Conservation (phyloP, 2,888 invertebrate genomes). For the Tryphoninae sp. region DNA sequence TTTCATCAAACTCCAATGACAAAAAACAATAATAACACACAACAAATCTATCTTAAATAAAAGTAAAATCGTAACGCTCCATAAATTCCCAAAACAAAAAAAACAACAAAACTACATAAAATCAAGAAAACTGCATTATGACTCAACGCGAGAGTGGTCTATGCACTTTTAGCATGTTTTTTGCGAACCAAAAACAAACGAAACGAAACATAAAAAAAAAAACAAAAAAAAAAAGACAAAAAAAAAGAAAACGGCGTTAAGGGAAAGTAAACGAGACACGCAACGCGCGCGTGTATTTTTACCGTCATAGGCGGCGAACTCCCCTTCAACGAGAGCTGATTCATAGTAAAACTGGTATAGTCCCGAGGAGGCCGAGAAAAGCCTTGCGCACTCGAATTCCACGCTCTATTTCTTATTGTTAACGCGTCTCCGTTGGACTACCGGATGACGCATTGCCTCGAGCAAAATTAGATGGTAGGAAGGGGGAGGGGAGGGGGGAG, state of each 20-base stretch:
- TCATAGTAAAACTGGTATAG: conserved; percentile 45
- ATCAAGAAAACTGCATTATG: neutral
- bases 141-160: neutral
- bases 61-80: no score
- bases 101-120: neutral
- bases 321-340: conserved; percentile 40
- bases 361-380: conserved; percentile 8
- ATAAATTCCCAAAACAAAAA: neutral
- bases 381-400: conserved; percentile 45
- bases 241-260: neutral
- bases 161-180: conserved; percentile 10
- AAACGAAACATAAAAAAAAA: conserved; percentile 9
- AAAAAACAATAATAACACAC: neutral
- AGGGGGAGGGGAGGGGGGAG: neutral
- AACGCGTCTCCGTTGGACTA: conserved; percentile 43
- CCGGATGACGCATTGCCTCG: conserved; percentile 60
- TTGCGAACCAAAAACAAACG: neutral
- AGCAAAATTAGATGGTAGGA: neutral
- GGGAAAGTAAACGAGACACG: conserved; percentile 50
- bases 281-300: conserved; percentile 31
- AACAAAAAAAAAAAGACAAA: neutral
- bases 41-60: neutral
- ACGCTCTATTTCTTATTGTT: conserved; percentile 61
- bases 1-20: no score
- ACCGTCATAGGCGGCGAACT: neutral